Percentiles rank a stretch among this genome's conserved stretches.
Evolutionary conservation across 2,113 vertebrate genomes (phyloP).

Genomic region (Physeter macrocephalus): DNA sequence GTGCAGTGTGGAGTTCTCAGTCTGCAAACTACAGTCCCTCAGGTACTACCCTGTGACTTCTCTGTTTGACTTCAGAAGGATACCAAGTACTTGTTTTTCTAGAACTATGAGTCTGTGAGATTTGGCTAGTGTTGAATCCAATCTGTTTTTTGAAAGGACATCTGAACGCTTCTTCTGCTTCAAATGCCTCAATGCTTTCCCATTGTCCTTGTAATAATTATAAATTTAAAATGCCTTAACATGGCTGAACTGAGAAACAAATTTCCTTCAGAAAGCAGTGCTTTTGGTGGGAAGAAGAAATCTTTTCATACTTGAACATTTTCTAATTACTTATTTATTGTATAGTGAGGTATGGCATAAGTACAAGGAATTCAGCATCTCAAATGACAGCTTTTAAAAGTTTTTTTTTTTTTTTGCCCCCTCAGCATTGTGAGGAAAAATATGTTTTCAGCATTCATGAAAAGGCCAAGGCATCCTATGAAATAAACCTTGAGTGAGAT

Average conservation of each 20-base stretch:
- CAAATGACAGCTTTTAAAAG: constrained; percentile 85
- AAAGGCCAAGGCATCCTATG: constrained; percentile 85
- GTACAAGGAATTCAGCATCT: constrained; percentile 88
- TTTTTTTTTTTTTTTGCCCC: not conserved
- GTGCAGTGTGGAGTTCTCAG: not conserved
- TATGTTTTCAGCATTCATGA: constrained; percentile 78
- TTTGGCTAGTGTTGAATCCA: not conserved
- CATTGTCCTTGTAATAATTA: not conserved
- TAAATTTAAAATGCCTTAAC: not conserved
- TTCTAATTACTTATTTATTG: constrained; percentile 88
- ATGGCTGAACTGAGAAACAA: constrained; percentile 80
- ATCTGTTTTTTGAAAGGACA: not conserved
- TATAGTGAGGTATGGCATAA: constrained; percentile 85
- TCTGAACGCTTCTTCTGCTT: not conserved
- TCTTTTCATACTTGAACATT: constrained; percentile 83
- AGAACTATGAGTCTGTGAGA: not conserved
- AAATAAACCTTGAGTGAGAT: constrained; percentile 84
- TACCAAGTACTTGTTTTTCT: not conserved
- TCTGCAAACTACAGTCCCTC: not conserved
- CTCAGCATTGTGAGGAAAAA: constrained; percentile 70
- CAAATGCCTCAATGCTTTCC: not conserved
- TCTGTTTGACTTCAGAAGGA: not conserved
- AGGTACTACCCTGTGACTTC: not conserved
- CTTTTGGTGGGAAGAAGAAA: constrained; percentile 71
- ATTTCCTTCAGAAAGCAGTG: constrained; percentile 73